Evolutionary conservation across 2,797 vertebrate genomes (phyloP).

Genomic region (Champsocephalus gunnari): DNA sequence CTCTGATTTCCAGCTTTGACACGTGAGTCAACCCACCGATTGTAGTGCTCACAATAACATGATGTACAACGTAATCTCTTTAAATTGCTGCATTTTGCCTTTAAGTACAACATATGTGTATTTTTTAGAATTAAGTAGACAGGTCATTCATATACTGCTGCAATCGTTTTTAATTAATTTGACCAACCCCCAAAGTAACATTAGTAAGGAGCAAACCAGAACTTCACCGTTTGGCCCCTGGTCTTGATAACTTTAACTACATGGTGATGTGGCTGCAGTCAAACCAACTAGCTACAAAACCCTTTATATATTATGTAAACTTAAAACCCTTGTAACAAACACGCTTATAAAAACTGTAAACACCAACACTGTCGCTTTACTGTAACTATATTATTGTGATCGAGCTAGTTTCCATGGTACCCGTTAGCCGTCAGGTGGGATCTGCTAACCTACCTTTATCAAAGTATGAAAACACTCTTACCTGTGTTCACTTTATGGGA

Average conservation of each 20-base stretch:
- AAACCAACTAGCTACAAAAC: background rate
- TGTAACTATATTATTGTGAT: background rate
- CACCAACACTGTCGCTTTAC: background rate
- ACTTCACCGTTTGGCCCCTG: constrained; percentile 17
- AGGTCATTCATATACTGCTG: background rate
- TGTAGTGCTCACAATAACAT: background rate
- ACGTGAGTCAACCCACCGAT: background rate
- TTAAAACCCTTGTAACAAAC: background rate
- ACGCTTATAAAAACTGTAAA: background rate
- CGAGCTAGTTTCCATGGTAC: constrained; percentile 48
- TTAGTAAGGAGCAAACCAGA: background rate
- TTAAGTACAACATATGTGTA: background rate
- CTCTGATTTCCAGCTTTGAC: background rate
- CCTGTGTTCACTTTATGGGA: constrained; percentile 39
- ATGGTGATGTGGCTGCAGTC: background rate
- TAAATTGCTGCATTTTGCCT: background rate
- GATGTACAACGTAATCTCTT: no score
- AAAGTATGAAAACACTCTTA: constrained; percentile 52
- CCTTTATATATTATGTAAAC: background rate
- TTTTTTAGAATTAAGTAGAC: background rate
- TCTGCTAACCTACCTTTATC: background rate
- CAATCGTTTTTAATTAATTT: background rate
- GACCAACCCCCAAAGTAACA: background rate
- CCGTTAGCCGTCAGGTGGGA: constrained; percentile 19
- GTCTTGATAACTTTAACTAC: background rate